Evolutionary conservation across 2,797 vertebrate genomes (phyloP).

Genomic region (Lates japonicus): DNA sequence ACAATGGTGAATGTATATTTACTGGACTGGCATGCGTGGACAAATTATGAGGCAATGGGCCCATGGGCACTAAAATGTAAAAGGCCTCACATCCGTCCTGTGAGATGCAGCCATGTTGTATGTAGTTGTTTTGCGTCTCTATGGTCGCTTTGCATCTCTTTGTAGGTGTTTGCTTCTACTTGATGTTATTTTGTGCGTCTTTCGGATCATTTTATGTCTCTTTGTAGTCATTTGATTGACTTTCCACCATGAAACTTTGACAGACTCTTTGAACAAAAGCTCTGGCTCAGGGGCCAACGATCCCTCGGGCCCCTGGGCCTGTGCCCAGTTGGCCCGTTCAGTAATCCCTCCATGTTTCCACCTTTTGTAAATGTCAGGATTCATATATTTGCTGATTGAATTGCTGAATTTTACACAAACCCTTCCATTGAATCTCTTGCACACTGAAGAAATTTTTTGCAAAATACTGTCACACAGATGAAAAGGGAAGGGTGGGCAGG

Average conservation of each 20-base stretch:
- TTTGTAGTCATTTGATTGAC: too few species aligned
- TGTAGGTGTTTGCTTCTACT: not conserved
- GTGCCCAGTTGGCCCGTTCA: not conserved
- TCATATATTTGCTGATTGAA: not conserved
- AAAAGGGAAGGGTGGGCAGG: not conserved
- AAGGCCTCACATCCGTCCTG: not conserved
- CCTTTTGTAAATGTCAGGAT: conserved; percentile 14
- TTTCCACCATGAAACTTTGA: too few species aligned
- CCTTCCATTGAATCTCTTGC: not conserved
- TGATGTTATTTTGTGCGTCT: not conserved
- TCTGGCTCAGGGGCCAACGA: not conserved
- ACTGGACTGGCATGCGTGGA: not conserved
- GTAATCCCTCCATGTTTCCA: not conserved
- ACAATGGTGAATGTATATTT: conserved; percentile 3
- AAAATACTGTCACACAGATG: not conserved
- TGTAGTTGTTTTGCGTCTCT: too few species aligned
- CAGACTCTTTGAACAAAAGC: too few species aligned
- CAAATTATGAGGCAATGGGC: not conserved
- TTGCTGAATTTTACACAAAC: not conserved
- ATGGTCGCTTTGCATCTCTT: not conserved
- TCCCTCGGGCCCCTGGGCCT: not conserved
- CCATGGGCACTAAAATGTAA: not conserved
- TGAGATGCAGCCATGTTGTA: not conserved
- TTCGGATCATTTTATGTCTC: not conserved
- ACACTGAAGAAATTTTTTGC: not conserved